Conservation (phyloP, 2,113 vertebrate species). For the Asarcornis scutulata region DNA sequence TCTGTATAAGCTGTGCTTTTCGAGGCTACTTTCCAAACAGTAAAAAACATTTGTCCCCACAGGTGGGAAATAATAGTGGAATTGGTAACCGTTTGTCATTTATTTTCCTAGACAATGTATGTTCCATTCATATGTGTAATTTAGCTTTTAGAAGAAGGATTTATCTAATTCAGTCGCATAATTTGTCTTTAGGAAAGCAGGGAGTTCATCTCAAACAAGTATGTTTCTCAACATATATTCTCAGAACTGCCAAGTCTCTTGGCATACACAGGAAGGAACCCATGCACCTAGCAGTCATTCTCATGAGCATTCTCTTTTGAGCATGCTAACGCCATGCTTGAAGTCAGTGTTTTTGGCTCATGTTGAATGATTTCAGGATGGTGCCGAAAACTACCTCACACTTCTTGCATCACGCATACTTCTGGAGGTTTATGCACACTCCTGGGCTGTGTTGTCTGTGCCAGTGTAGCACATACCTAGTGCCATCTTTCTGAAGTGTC, state of each 20-base stretch:
- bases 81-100: not conserved
- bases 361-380: not conserved
- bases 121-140: not conserved
- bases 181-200: not conserved
- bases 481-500: not conserved
- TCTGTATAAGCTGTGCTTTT: not conserved
- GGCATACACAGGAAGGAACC: not conserved
- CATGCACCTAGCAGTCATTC: not conserved
- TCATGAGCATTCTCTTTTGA: not conserved
- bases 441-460: not conserved
- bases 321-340: not conserved
- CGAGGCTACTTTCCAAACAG: not conserved
- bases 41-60: not conserved
- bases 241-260: not conserved
- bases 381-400: accelerated
- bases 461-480: not conserved
- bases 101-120: not conserved
- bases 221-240: accelerated
- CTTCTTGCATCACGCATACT: not conserved
- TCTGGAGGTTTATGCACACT: not conserved
- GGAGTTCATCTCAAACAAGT: not conserved
- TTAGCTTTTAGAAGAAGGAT: not conserved
- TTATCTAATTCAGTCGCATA: not conserved
- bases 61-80: not conserved
- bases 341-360: not conserved